These are phyloP conservation scores for Argynnis bischoffii DNA, from an alignment of 2,888 invertebrate genomes.

Conservation along the genomic window DNA sequence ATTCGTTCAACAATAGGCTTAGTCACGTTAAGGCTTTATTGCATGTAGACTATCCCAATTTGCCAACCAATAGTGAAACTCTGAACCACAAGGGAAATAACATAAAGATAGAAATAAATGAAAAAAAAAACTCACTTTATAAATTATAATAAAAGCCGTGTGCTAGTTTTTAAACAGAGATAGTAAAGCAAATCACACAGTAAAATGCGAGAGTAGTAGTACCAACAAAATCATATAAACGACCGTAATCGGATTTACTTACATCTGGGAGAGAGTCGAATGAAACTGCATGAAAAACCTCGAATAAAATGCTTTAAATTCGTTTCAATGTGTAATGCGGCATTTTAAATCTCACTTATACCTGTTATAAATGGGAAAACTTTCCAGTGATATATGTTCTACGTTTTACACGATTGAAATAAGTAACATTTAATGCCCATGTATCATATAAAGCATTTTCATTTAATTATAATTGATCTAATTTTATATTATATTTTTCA, in stretches of 20 bases:
- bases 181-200: constrained; percentile 11
- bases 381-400: constrained; percentile 21
- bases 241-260: constrained; percentile 32
- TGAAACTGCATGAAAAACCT: constrained; percentile 30
- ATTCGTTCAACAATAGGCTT: too few relatives aligned
- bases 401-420: constrained; percentile 9
- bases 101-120: too few relatives aligned
- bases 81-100: too few relatives aligned
- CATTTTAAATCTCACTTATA: constrained; percentile 34
- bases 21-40: too few relatives aligned
- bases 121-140: too few relatives aligned
- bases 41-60: too few relatives aligned
- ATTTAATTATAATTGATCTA: too few relatives aligned
- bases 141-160: too few relatives aligned
- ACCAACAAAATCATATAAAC: constrained; percentile 28
- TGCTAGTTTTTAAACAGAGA: not conserved
- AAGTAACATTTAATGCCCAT: constrained; percentile 15
- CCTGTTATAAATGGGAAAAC: constrained; percentile 33
- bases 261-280: constrained; percentile 24
- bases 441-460: not conserved
- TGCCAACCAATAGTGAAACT: too few relatives aligned
- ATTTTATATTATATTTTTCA: too few relatives aligned
- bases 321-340: constrained; percentile 27
- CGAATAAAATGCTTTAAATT: constrained; percentile 31
- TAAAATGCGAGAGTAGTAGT: constrained; percentile 13